These are phyloP conservation scores for Ganaspis sp. DNA, from an alignment of 1,140 invertebrate species.

Conservation along the genomic window DNA sequence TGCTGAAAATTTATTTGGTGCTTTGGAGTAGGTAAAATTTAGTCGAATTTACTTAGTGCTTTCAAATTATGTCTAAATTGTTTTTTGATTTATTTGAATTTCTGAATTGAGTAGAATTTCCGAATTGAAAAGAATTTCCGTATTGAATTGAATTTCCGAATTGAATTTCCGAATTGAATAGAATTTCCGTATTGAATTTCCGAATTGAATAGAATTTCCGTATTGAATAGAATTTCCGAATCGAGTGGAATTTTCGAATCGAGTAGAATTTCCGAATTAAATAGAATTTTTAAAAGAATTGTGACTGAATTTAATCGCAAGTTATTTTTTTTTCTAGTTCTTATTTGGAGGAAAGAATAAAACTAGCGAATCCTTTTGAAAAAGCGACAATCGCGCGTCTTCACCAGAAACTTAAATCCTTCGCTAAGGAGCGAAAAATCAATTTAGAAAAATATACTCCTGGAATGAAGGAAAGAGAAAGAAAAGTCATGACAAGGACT, in stretches of 20 bases:
- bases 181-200: constrained; percentile 36
- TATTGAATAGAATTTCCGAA: constrained; percentile 51
- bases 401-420: constrained; percentile 80
- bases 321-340: constrained; percentile 70
- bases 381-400: constrained; percentile 79
- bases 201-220: constrained; percentile 43
- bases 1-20: constrained; percentile 91
- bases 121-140: too few relatives aligned
- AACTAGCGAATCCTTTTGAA: constrained; percentile 81
- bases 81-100: too few relatives aligned
- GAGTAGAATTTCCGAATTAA: too few relatives aligned
- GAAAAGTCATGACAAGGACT: constrained; percentile 84
- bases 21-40: constrained; percentile 86
- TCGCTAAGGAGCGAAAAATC: constrained; percentile 81
- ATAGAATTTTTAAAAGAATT: too few relatives aligned
- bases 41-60: constrained; percentile 21
- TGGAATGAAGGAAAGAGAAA: constrained; percentile 81
- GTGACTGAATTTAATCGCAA: too few relatives aligned
- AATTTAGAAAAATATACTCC: constrained; percentile 79
- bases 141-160: constrained; percentile 43
- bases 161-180: constrained; percentile 47
- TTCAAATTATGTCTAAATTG: constrained; percentile 35
- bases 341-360: constrained; percentile 81
- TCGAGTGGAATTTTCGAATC: constrained; percentile 7
- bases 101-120: too few relatives aligned